Base-by-base conservation (phyloP, 2,113 vertebrate species). In the Protobothrops flavoviridis region DNA sequence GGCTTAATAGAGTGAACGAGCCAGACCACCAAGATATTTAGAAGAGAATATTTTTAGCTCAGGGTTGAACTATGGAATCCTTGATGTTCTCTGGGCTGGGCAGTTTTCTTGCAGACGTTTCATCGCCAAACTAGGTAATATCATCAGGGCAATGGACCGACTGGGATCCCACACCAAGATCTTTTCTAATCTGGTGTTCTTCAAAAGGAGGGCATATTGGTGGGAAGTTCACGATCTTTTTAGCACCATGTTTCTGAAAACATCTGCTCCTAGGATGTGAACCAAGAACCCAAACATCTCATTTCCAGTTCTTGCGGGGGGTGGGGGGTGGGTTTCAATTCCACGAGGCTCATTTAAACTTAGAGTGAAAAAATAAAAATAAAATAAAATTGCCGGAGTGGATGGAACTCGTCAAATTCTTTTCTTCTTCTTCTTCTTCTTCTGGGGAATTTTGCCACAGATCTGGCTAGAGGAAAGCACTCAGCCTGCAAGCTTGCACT, bases 401-500 rank as follows among this genome's bases (percentile, higher is more conserved):
- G 2, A 56, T 43, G 90, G 8, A 23, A 48, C 90, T 53, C 0
- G 0, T 2, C 21, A 2, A 74, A 33, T 0, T 55, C 57, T 64
- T 64, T 11, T 52, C 52, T 64, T 29, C 57, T 61, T 26, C 59
- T 61, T 26, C 59, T 57, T 8, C 57, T 0, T 0, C 52, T 81
- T 7, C 33, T 87, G 90, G 92, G 4, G 90, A 94, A 9, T 1
- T 8, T 12, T 56, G 52, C 87, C 92, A 86, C 91, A 0, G 10
- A 94, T 91, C 0, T 26, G 57, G 24, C 48, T 87, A 48, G 0
- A 0, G 33, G 88, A 48, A 90, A 39, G 29, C 95, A 52, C 8
- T 0, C 64, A 17, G 94, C 57, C 91, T 95, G 91, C 88, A 93
- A 52, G 89, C 95, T 96, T 89, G 33, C 93, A 93, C 87, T 94